A percentile compares a stretch with the other conserved stretches of the same genome.
Conservation (phyloP, 2,888 invertebrate species). For the Tolmerus cingulatus region DNA sequence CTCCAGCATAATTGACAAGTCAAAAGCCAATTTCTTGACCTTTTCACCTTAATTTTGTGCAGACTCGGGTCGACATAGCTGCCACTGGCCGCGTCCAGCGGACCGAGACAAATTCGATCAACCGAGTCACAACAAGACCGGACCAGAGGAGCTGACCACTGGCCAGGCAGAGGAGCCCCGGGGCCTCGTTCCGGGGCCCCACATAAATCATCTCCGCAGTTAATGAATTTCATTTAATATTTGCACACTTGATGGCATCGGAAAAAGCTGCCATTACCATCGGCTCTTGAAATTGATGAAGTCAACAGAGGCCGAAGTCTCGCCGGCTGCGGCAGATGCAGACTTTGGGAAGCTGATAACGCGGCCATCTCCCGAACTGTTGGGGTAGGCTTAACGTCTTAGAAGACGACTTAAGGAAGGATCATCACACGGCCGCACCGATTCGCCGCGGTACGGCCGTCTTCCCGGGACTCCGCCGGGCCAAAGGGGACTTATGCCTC, state of each 20-base stretch:
- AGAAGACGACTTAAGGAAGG: background rate
- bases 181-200: background rate
- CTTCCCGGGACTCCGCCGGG: background rate
- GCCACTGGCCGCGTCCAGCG: background rate
- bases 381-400: background rate
- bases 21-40: background rate
- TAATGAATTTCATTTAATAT: conserved; percentile 48
- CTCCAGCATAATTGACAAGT: background rate
- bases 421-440: background rate
- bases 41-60: background rate
- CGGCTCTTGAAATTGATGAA: conserved; percentile 34
- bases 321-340: conserved; percentile 1
- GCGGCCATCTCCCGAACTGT: background rate
- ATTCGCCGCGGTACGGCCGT: background rate
- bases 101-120: background rate
- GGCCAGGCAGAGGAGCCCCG: background rate
- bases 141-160: background rate
- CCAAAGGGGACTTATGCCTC: conserved; percentile 6
- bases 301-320: conserved; percentile 3
- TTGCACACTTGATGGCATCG: conserved; percentile 47
- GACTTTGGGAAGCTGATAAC: conserved; percentile 5
- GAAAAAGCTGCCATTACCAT: conserved; percentile 37
- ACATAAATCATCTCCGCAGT: conserved; percentile 45
- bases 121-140: background rate
- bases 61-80: background rate